A percentile compares a stretch with the other conserved stretches of the same genome.
phyloP scores from a whole-genome alignment of 2,888 invertebrate genomes.

The Zootermopsis nevadensis region DNA sequence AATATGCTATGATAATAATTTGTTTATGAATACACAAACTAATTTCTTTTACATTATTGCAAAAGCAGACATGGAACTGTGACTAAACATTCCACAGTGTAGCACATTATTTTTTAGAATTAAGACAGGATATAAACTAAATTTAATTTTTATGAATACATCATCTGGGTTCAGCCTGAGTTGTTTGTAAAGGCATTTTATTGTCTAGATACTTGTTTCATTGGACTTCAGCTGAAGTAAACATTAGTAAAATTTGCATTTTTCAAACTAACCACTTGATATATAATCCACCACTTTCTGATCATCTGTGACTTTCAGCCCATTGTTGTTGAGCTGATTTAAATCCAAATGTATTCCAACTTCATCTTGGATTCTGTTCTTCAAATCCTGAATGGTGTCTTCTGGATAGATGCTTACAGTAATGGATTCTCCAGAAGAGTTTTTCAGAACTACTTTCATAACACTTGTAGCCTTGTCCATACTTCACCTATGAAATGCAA shows the following conservation, averaged over 20 bases:
- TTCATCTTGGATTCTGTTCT: not conserved
- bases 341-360: not conserved
- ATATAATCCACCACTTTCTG: not conserved
- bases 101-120: too few species aligned
- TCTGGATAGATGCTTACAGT: slow-evolving; percentile 7
- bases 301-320: not conserved
- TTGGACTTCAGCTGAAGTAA: too few species aligned
- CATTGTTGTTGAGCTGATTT: not conserved
- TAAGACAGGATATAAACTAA: too few species aligned
- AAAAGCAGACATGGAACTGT: too few species aligned
- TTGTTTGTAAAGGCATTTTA: too few species aligned
- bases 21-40: too few species aligned
- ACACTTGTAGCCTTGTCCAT: not conserved
- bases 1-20: too few species aligned
- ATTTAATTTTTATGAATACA: too few species aligned
- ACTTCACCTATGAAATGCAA: not conserved
- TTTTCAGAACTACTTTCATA: not conserved
- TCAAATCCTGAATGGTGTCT: slow-evolving; percentile 1
- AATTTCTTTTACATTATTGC: too few species aligned
- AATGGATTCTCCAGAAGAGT: not conserved
- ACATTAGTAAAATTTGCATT: not conserved
- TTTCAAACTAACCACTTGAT: not conserved
- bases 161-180: too few species aligned
- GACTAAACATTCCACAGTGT: too few species aligned
- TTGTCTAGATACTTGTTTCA: too few species aligned